Evolutionary conservation across 1,140 invertebrate genomes (phyloP), one percentile per base, ranked within the genome.

Genomic region (Solenopsis invicta): DNA sequence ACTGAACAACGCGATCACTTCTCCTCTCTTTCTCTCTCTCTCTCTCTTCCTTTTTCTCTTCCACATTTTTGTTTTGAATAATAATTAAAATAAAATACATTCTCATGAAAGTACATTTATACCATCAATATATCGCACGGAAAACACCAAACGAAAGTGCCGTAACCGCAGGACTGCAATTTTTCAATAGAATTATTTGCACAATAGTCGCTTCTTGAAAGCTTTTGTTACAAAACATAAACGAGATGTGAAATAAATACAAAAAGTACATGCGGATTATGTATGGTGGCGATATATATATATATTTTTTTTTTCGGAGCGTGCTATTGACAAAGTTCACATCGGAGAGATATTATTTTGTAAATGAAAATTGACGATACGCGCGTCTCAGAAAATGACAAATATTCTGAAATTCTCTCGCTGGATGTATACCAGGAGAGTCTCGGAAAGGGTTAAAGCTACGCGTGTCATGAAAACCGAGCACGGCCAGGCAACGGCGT

Each of bases 381-480:
- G 9, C 13, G 18, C n/a, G 18, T n/a, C 21, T 78, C 48, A 24
- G 9, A 2, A 59, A 66, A 66, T 66, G n/a, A 48, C 5, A 16
- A 21, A 69, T 71, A n/a, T 45, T 71, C 2, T 13, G 1, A 50
- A 50, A n/a, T 71, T 4, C 10, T 41, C 24, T 54, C 62, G n/a
- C 21, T 41, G 45, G 61, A 54, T 41, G 34, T 69, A 16, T 24
- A 54, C n/a, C 34, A n/a, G 18, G 48, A 54, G 41, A 41, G n/a
- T 37, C 24, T 50, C 54, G n/a, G 24, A 75, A 75, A 84, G 80
- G 69, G 80, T 75, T 84, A 62, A 48, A 84, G 69, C 45, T 24
- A 82, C 52, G 54, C 41, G 18, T 61, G 13, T 82, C 80, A 37
- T 29, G 80, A 84, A 75, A 84, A 84, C 41, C 16, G 67, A 74